Percentiles rank a stretch among this genome's conserved stretches.
Evolutionary conservation across 35 echinoderm and acorn worm genomes (phyloP).

Genomic region (Lytechinus pictus): DNA sequence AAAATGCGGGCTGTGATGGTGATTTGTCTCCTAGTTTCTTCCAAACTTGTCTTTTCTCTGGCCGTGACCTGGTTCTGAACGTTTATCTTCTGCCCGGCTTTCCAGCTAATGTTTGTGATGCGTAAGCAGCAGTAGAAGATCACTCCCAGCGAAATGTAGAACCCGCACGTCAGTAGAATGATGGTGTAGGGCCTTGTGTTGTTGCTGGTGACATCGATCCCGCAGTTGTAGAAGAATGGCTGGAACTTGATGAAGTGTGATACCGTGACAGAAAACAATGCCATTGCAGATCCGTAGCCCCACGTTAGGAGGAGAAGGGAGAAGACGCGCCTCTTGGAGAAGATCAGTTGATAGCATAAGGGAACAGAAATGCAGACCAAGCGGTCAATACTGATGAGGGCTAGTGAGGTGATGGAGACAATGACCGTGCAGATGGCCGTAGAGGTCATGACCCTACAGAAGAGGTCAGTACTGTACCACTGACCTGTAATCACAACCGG

Average conservation of each 20-base stretch:
- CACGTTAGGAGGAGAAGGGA: not conserved
- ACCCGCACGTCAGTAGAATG: not conserved
- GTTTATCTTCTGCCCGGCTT: not conserved
- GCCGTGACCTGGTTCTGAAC: not conserved
- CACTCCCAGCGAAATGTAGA: not conserved
- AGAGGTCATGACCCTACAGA: slow-evolving; percentile 27
- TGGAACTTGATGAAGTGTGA: slow-evolving; percentile 42
- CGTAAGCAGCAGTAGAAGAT: slow-evolving; percentile 22
- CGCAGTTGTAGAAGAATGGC: slow-evolving; percentile 27
- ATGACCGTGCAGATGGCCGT: not conserved
- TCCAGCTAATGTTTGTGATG: not conserved
- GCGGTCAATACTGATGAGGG: slow-evolving; percentile 39
- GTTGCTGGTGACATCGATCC: not conserved
- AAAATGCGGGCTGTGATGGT: not conserved
- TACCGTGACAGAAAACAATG: not conserved
- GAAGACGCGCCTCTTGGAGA: slow-evolving; percentile 22
- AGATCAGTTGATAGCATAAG: slow-evolving; percentile 39
- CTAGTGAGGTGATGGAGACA: slow-evolving; percentile 22
- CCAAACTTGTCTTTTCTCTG: not conserved
- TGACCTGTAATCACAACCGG: not conserved
- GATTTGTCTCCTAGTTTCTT: not conserved
- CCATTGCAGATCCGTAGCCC: not conserved
- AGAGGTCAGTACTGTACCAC: not conserved
- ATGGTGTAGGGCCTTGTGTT: not conserved
- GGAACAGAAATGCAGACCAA: slow-evolving; percentile 54